These are phyloP conservation scores for Eretmocerus hayati DNA, from an alignment of 2,888 invertebrate species.

Conservation along the genomic window DNA sequence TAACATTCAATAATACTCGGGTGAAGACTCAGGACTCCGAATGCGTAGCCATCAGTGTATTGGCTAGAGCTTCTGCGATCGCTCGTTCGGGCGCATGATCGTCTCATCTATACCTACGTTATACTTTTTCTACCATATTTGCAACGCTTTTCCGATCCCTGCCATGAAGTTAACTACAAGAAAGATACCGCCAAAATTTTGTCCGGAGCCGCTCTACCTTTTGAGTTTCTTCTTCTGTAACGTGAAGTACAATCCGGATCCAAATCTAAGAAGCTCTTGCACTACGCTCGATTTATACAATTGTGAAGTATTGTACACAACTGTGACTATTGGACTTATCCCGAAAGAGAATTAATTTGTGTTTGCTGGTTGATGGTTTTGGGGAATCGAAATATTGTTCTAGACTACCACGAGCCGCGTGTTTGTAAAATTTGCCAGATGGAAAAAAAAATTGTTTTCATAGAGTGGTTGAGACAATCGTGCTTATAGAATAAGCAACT, in stretches of 20 bases:
- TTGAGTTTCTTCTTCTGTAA: not conserved
- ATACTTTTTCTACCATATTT: not conserved
- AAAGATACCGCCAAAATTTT: not conserved
- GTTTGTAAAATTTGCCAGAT: too few species aligned
- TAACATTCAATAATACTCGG: too few species aligned
- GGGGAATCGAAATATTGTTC: too few species aligned
- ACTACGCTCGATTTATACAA: conserved; percentile 7
- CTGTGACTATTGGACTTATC: too few species aligned
- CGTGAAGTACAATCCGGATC: conserved; percentile 2
- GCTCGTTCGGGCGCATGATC: conserved; percentile 34
- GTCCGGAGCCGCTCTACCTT: not conserved
- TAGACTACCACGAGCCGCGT: too few species aligned
- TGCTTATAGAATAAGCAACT: too few species aligned
- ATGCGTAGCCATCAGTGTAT: too few species aligned
- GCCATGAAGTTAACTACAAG: conserved; percentile 8
- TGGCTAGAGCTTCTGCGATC: conserved; percentile 20
- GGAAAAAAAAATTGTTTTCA: too few species aligned
- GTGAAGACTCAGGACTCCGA: too few species aligned
- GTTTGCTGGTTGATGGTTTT: too few species aligned
- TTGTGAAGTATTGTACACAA: conserved; percentile 1
- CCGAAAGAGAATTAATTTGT: too few species aligned
- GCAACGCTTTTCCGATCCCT: conserved; percentile 11
- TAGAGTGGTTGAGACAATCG: too few species aligned
- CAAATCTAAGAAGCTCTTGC: conserved; percentile 7
- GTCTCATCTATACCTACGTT: conserved; percentile 13